phyloP scores from a whole-genome alignment of 2,797 vertebrate genomes.

The Natrix natrix region DNA sequence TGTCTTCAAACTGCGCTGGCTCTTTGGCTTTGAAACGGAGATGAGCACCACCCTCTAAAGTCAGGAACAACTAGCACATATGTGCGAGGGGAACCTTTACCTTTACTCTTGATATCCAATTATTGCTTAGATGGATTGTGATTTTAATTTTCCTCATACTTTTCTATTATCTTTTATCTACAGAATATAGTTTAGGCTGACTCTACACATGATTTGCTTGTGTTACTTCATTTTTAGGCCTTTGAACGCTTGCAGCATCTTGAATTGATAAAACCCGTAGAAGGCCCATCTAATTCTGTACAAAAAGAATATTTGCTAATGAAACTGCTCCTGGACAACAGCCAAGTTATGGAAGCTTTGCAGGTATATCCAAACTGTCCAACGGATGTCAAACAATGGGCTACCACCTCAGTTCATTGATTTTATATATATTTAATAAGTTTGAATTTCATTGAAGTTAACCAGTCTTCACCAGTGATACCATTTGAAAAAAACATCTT shows the following conservation, averaged over 20 bases:
- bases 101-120: background rate
- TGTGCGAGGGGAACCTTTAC: too few species aligned
- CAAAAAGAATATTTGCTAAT: constrained; percentile 89
- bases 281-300: constrained; percentile 72
- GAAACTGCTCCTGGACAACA: constrained; percentile 86
- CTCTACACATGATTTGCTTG: background rate
- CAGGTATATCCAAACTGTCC: constrained; percentile 95
- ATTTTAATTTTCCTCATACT: background rate
- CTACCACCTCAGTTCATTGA: constrained; percentile 79
- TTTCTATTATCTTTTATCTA: background rate
- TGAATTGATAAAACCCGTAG: constrained; percentile 80
- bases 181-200: background rate
- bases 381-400: constrained; percentile 92
- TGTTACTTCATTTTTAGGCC: constrained; percentile 47
- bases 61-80: too few species aligned
- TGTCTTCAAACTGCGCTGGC: too few species aligned
- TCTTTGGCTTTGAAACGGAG: too few species aligned
- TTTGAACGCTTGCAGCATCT: constrained; percentile 87
- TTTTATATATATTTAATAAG: constrained; percentile 30
- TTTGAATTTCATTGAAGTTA: accelerated
- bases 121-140: background rate
- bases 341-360: constrained; percentile 90
- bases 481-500: background rate
- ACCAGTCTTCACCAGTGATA: background rate
- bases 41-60: too few species aligned